phyloP scores from a whole-genome alignment of 2,113 vertebrate species.

The Cyprinodon brontotheroides region DNA sequence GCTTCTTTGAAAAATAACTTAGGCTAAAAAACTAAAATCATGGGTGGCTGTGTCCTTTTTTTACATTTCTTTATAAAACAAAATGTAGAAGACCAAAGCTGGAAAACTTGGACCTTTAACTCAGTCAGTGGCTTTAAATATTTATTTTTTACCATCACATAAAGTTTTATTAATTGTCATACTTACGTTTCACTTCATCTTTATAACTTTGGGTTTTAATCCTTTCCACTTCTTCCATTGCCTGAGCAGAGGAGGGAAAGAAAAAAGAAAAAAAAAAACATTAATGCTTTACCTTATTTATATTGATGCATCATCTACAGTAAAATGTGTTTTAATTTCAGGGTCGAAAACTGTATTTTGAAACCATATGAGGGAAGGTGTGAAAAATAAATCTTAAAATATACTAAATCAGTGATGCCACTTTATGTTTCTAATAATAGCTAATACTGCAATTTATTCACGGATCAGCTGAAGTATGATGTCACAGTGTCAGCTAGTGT shows the following conservation, averaged over 20 bases:
- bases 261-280: background rate
- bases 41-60: background rate
- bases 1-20: background rate
- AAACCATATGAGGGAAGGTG: too few species aligned
- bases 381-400: too few species aligned
- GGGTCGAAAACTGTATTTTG: too few species aligned
- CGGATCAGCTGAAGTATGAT: too few species aligned
- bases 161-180: background rate
- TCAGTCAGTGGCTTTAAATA: background rate
- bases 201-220: slow-evolving; percentile 82
- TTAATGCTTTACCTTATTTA: background rate
- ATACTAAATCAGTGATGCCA: too few species aligned
- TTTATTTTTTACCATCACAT: too few species aligned
- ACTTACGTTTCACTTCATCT: slow-evolving; percentile 75
- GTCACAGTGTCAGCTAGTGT: too few species aligned
- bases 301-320: too few species aligned
- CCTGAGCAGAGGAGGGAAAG: slow-evolving; percentile 69
- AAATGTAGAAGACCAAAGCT: background rate
- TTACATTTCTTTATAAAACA: background rate
- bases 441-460: too few species aligned
- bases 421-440: too few species aligned
- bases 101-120: background rate
- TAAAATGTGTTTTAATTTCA: too few species aligned
- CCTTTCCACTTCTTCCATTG: slow-evolving; percentile 87
- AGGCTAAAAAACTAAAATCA: background rate